Evolutionary conservation across 2,888 invertebrate species (phyloP).

Genomic region (Lasioglossum figueresi): DNA sequence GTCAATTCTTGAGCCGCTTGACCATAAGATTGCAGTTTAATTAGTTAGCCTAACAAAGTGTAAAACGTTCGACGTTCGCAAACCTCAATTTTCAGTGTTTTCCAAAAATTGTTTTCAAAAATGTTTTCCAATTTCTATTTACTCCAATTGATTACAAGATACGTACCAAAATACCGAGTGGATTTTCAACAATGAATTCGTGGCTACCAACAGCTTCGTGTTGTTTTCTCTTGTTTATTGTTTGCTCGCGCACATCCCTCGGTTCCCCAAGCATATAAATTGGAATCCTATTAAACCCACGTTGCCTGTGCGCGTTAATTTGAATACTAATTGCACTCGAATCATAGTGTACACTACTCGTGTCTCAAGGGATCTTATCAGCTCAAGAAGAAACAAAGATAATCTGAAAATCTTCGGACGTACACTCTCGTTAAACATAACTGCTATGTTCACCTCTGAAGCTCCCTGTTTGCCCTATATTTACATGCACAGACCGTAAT

Average conservation of each 20-base stretch:
- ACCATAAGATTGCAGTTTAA: neutral
- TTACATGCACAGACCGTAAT: neutral
- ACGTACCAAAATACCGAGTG: neutral
- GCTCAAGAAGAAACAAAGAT: neutral
- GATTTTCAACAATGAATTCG: neutral
- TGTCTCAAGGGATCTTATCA: neutral
- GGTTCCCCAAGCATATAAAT: neutral
- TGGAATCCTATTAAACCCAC: neutral
- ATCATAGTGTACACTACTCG: neutral
- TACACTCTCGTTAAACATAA: neutral
- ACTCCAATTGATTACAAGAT: neutral
- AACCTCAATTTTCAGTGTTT: no score
- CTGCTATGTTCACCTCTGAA: neutral
- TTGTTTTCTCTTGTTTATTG: neutral
- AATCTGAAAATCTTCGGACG: neutral
- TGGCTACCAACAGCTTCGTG: neutral
- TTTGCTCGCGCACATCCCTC: neutral
- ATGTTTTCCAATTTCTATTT: neutral
- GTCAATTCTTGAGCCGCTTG: neutral
- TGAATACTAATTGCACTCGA: constrained; percentile 1
- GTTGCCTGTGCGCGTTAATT: neutral
- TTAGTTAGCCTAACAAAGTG: neutral
- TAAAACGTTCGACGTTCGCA: no score
- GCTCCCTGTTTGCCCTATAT: neutral
- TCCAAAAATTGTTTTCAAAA: no score